Evolutionary conservation across 1,140 invertebrate genomes (phyloP).

Genomic region (Apis dorsata): DNA sequence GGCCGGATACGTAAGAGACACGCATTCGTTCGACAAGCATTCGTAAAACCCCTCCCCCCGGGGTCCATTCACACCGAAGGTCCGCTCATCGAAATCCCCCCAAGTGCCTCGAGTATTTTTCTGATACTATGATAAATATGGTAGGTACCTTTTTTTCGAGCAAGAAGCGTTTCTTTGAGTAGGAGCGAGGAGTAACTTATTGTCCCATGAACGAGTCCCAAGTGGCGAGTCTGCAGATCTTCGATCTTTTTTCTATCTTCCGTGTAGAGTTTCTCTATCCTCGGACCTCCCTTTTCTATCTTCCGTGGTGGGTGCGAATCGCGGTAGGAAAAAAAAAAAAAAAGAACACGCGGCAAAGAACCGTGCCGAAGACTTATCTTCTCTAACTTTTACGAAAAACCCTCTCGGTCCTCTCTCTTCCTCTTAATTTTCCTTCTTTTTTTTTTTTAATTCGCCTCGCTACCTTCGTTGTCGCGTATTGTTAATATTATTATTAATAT

Average conservation of each 20-base stretch:
- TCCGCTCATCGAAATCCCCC: constrained; percentile 44
- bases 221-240: constrained; percentile 27
- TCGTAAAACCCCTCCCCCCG: rapidly evolving
- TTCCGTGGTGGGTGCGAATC: constrained; percentile 30
- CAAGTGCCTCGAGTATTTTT: constrained; percentile 39
- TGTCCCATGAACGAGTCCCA: constrained; percentile 51
- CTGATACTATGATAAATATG: constrained; percentile 38
- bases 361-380: not conserved
- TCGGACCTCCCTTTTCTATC: constrained; percentile 34
- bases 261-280: not conserved
- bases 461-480: constrained; percentile 42
- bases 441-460: not conserved
- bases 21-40: not conserved
- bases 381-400: not conserved
- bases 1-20: too few relatives aligned
- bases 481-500: too few relatives aligned
- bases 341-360: constrained; percentile 21
- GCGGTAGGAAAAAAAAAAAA: not conserved
- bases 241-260: constrained; percentile 32
- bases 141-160: constrained; percentile 52
- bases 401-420: not conserved
- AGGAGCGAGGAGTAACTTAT: constrained; percentile 41
- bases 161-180: constrained; percentile 44
- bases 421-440: not conserved
- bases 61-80: not conserved